Evolutionary conservation across 2,797 vertebrate species (phyloP).

Genomic region (Sebastes nivosus): DNA sequence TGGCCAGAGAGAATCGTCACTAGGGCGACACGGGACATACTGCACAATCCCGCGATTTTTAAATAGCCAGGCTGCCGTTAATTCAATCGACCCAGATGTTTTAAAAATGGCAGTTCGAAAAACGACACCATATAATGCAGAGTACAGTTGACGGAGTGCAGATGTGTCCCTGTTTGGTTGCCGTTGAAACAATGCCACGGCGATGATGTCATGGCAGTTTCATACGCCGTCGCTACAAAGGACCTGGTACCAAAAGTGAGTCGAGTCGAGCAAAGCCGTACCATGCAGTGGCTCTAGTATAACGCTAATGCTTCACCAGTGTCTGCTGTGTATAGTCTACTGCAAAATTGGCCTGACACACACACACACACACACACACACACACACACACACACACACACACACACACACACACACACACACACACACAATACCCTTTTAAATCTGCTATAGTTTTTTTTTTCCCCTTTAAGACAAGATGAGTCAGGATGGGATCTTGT

Average conservation of each 20-base stretch:
- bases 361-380: not conserved
- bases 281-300: not conserved
- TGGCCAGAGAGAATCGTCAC: not conserved
- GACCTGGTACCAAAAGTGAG: too few relatives aligned
- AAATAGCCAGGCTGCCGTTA: not conserved
- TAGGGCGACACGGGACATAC: fast-evolving
- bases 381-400: not conserved
- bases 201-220: not conserved
- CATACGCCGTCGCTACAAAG: not conserved
- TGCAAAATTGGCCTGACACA: not conserved
- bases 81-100: not conserved
- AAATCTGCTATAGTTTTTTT: not conserved
- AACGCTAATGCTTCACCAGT: not conserved
- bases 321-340: not conserved
- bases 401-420: not conserved
- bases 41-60: not conserved
- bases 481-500: constrained; percentile 40
- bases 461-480: constrained; percentile 25
- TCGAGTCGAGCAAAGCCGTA: too few relatives aligned
- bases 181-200: not conserved
- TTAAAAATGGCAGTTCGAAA: not conserved
- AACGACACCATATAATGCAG: fast-evolving
- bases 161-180: not conserved
- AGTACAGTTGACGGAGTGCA: not conserved
- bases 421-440: constrained; percentile 1